Base-by-base conservation (phyloP, 2,888 invertebrate genomes). In the Agelastica alni region DNA sequence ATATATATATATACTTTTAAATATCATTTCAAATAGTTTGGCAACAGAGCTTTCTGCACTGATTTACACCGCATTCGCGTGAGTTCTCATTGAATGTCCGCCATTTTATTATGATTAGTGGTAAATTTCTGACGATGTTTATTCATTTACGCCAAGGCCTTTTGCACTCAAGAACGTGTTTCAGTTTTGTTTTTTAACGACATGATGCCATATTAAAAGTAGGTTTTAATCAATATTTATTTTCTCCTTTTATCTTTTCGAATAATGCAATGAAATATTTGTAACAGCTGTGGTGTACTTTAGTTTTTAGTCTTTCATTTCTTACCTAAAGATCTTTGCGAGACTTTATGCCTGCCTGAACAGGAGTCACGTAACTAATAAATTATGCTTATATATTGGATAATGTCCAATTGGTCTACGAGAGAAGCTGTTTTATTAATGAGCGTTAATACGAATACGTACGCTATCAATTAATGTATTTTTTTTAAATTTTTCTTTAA, bases 211-310 rank as follows among this genome's bases (percentile, higher is more conserved):
- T 53, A 53, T 53, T 53, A 47, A 53, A 43, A 48, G 43, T 48
- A 31, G 31, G 43, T 48, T 53, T 53, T 43, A 53, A 53, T 53
- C 48, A 53, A 53, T 53, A 48, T 53, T 53, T 43, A 53, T 53
- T 42, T 10, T 31, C 49, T 20, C 32, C 49, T 49, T 41, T 49
- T 49, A 49, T 41, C 41, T 49, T 18, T 41, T 14, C 20, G 32
- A 32, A 49, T 49, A 49, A 41, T 42, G 32, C 14, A 49, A 42
- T 49, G 48, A 49, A 32, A 42, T 49, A 49, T 42, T 22, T 41
- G 16, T 28, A 49, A 42, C 49, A 49, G 32, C 49, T 49, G 49
- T 31, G n/a, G 32, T 22, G 32, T 42, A 42, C 41, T 49, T 47
- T 30, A 39, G 28, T n/a, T 42, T 41, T 37, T 42, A 17, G 14